Evolutionary conservation across 2,888 invertebrate genomes (phyloP), one percentile per base, ranked within the genome.

Genomic region (Polyommatus icarus): DNA sequence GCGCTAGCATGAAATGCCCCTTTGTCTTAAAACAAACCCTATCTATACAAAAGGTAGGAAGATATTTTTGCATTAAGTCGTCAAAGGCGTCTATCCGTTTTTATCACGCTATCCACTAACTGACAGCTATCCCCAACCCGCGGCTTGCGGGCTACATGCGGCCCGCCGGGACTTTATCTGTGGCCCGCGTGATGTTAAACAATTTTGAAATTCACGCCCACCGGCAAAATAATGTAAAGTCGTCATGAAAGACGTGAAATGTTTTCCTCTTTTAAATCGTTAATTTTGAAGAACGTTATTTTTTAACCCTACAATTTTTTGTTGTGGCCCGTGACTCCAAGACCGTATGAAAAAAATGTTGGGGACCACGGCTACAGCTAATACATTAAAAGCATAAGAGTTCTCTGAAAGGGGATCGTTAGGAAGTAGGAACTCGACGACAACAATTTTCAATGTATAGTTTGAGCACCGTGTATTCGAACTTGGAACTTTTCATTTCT

Each of bases 351-450:
- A 24, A 24, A 24, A 24, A 24, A 24, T 1, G 24, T 24, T 24
- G 24, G 24, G 24, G 24, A 24, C 24, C 24, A 24, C 24, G 24
- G 24, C 59, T 72, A 77, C 77, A 73, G 77, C 77, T 77, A 77
- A 77, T 77, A 77, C 73, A 77, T 77, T 73, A 77, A 59, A 59
- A 73, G 77, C 77, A 77, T 77, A 72, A 78, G 61, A 75, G 78
- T 78, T 18, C 76, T 78, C 75, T 78, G 78, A 78, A 78, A 78
- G 67, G 36, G 46, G 77, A 78, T 78, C 78, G 78, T 78, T 76
- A 78, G 78, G 75, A 67, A 78, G 75, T 76, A 76, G 78, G 75
- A 54, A 76, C 78, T 15, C 78, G 67, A 59, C 76, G 78, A 78
- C 78, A 78, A 75, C 78, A 76, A 78, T 78, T 78, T 78, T 76